Conservation (phyloP, 2,888 invertebrate genomes). For the Ctenicera cuprea region DNA sequence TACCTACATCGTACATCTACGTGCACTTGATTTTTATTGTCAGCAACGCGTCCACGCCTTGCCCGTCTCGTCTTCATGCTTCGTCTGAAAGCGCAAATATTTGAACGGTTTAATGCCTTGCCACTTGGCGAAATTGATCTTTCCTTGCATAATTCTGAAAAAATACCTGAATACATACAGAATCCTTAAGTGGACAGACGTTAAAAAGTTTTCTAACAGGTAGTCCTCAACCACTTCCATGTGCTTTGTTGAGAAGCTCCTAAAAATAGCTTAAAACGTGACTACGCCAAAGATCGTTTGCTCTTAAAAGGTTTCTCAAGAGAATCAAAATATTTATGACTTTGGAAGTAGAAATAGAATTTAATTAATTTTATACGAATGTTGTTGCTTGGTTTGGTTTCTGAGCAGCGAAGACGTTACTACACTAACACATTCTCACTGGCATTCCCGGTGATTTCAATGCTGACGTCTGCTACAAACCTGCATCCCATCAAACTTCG, state of each 20-base stretch:
- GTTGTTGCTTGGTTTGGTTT: constrained; percentile 1
- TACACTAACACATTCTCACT: constrained; percentile 1
- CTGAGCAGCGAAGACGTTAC: not conserved
- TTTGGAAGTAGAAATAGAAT: not conserved
- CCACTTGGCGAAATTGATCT: constrained; percentile 9
- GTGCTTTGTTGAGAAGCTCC: not conserved
- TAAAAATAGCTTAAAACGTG: constrained; percentile 8
- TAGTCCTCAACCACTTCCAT: not conserved
- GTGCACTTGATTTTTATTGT: constrained; percentile 63
- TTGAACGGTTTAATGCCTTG: constrained; percentile 24
- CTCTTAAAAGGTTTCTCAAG: not conserved
- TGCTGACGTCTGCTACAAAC: constrained; percentile 20
- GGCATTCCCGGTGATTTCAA: constrained; percentile 37
- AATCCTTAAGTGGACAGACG: not conserved
- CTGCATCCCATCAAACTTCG: not conserved
- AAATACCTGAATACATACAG: not conserved
- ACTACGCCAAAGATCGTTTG: not conserved
- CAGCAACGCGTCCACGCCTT: constrained; percentile 56
- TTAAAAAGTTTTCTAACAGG: not conserved
- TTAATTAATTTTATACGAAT: not conserved
- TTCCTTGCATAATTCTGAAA: not conserved
- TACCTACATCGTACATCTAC: constrained; percentile 62
- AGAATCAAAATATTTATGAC: not conserved
- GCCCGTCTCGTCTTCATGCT: constrained; percentile 51
- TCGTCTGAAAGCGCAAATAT: constrained; percentile 46